phyloP scores from a whole-genome alignment of 1,140 invertebrate species.

The Papilio polytes region DNA sequence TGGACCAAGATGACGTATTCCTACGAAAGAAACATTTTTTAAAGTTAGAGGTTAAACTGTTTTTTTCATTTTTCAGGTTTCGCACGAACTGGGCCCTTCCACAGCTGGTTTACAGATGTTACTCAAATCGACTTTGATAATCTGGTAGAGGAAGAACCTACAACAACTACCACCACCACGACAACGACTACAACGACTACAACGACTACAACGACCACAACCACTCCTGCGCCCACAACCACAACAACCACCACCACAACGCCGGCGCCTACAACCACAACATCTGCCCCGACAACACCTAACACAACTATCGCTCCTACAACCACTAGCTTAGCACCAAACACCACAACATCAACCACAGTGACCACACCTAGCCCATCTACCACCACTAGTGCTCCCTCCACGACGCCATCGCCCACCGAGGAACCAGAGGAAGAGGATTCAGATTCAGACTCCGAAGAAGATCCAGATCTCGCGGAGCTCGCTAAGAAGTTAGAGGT shows the following conservation, averaged over 20 bases:
- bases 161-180: neutral
- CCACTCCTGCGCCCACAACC: neutral
- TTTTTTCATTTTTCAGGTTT: constrained; percentile 57
- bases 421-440: constrained; percentile 45
- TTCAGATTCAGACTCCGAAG: constrained; percentile 50
- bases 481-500: constrained; percentile 68
- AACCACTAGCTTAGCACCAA: constrained; percentile 34
- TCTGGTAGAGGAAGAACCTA: constrained; percentile 52
- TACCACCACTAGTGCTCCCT: constrained; percentile 36
- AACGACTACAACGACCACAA: no score
- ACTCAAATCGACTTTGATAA: constrained; percentile 70
- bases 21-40: no score
- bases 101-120: constrained; percentile 58
- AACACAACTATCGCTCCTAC: constrained; percentile 38
- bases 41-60: neutral
- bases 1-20: no score
- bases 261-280: constrained; percentile 30
- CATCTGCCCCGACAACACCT: constrained; percentile 30
- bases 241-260: constrained; percentile 38
- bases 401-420: constrained; percentile 35
- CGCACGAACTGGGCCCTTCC: constrained; percentile 66
- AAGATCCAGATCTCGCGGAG: constrained; percentile 59
- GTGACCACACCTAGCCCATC: constrained; percentile 21
- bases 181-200: neutral
- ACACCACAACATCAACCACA: constrained; percentile 32